Evolutionary conservation across 1,140 invertebrate genomes (phyloP), one percentile per base, ranked within the genome.

Genomic region (Heliconius melpomene): DNA sequence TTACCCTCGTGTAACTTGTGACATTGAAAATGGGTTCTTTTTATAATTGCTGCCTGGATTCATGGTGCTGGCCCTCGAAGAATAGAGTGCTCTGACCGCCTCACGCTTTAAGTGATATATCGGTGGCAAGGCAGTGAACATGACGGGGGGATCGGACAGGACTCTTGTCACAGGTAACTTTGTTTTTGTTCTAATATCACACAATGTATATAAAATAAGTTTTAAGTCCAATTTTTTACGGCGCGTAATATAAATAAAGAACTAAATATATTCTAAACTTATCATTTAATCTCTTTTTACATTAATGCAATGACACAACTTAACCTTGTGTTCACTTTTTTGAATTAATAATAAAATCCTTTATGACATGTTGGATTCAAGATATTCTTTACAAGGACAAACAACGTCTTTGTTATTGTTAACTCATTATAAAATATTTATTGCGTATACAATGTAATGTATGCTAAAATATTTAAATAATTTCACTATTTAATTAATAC

Each of bases 21-120:
- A 94, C 91, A 94, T 93, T 94, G 93, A 94, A 93, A 90, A 88
- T 90, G 91, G 90, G 91, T 91, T 94, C 91, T 94, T 93, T 93
- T 94, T 93, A 91, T 93, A 93, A 89, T 92, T 93, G 91, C 91
- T 94, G 91, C 90, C 88, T 93, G 93, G 91, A 94, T 90, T 66
- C 88, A 84, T 90, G 90, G 88, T 93, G 91, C 89, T 92, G 90
- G 85, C 82, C 83, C 81, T 89, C 88, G 85, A 91, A 87, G 86
- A 89, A 85, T 82, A 81, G 84, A 89, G 87, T 87, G 87, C 84
- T 82, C 82, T 85, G 82, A 85, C 84, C 75, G 83, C 86, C 82
- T 86, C 82, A 84, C 83, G 76, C 84, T 82, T 87, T 88, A 83
- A 87, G 86, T 89, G 89, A 81, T 84, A 70, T 77, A 82, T 84